Evolutionary conservation across 2,113 vertebrate species (phyloP).

Genomic region (Leptobrachium ailaonicum): DNA sequence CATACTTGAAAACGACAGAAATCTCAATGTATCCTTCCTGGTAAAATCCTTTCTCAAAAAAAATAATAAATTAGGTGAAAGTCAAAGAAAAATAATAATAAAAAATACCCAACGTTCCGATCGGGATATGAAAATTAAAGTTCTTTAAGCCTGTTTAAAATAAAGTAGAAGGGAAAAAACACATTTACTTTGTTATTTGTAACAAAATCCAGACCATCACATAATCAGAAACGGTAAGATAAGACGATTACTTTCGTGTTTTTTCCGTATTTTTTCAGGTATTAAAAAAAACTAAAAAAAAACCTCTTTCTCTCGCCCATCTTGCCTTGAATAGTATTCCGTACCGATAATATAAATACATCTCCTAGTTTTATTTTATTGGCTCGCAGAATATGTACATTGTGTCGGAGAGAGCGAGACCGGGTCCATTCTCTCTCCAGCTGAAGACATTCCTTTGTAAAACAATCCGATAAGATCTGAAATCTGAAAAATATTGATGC

Average conservation of each 20-base stretch:
- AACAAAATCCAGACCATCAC: background rate
- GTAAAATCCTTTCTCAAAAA: too few species aligned
- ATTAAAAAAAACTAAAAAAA: background rate
- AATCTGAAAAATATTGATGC: too few species aligned
- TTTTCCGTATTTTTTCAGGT: background rate
- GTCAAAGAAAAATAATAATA: too few species aligned
- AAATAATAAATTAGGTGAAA: too few species aligned
- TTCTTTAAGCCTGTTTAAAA: background rate
- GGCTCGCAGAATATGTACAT: background rate
- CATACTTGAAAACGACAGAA: too few species aligned
- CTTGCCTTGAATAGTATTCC: background rate
- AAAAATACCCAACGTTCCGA: background rate
- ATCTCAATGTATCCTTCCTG: too few species aligned
- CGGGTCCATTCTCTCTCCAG: background rate
- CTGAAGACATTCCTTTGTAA: background rate
- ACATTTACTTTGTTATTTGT: background rate
- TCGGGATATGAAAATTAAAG: constrained; percentile 25
- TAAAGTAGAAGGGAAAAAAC: background rate
- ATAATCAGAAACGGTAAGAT: background rate
- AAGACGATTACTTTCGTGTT: background rate
- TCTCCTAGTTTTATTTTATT: background rate
- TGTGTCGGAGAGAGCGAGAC: background rate
- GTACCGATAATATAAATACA: background rate
- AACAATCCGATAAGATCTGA: background rate
- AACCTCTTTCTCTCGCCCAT: background rate